Evolutionary conservation across 2,797 vertebrate genomes (phyloP).

Genomic region (Botia almorhae): DNA sequence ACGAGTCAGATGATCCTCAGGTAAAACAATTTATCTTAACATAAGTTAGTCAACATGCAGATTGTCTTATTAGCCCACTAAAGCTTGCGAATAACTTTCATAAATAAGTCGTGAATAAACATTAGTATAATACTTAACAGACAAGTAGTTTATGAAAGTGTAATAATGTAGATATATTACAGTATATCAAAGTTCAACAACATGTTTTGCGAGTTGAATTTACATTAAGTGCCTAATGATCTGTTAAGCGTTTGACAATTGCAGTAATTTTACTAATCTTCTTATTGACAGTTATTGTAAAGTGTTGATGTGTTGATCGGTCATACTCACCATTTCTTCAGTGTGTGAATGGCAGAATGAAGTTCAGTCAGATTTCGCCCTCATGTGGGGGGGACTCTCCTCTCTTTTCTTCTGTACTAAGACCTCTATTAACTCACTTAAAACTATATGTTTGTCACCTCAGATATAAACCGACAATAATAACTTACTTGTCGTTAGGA

Average conservation of each 20-base stretch:
- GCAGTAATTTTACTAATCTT: background rate
- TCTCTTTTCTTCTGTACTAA: constrained; percentile 68
- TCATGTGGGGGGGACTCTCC: constrained; percentile 81
- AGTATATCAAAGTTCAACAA: background rate
- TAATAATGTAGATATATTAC: background rate
- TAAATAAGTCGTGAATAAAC: background rate
- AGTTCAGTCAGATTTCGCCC: constrained; percentile 82
- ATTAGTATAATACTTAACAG: background rate
- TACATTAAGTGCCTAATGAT: background rate
- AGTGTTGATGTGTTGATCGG: constrained; percentile 46
- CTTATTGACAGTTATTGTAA: constrained; percentile 4
- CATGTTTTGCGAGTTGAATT: background rate
- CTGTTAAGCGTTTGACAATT: background rate
- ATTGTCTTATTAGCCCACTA: background rate
- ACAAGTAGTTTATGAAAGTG: background rate
- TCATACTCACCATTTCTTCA: constrained; percentile 83
- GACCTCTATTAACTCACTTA: constrained; percentile 53
- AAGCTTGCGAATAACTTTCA: constrained; percentile 14
- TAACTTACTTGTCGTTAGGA: constrained; percentile 45
- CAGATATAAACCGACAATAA: constrained; percentile 47
- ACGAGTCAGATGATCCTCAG: background rate
- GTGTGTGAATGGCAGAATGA: constrained; percentile 73
- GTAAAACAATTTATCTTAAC: constrained; percentile 15
- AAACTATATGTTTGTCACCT: constrained; percentile 57
- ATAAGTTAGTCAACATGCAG: constrained; percentile 14